Evolutionary conservation across 2,113 vertebrate genomes (phyloP), one percentile per base, ranked within the genome.

Genomic region (Athene noctua): DNA sequence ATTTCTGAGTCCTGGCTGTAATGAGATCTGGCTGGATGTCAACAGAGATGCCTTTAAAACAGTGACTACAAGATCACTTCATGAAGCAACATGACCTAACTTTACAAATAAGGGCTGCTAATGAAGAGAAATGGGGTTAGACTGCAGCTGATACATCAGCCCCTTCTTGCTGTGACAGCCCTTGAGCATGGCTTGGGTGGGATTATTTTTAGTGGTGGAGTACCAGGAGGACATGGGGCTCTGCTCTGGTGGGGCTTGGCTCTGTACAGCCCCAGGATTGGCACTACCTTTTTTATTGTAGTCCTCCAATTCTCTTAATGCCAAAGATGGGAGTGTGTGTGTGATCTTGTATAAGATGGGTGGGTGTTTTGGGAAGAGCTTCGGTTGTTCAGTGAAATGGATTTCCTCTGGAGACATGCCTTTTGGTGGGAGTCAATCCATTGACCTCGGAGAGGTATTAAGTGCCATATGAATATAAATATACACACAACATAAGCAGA

Each of bases 1-100:
- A 72, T 92, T 95, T 95, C 34, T 75, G 72, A 79, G 18, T 40
- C 65, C 8, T 47, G 72, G 42, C 7, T 2, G 13, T 88, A 90
- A 73, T 9, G 72, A 91, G 61, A 92, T 44, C 84, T 13, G 52
- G 11, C 40, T 88, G 52, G 46, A 52, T 13, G 9, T 88, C 88
- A 95, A 58, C 34, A 92, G 51, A 86, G 78, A 59, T n/a, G 32
- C 67, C 63, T 91, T 91, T 58, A 52, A 70, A 96, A 42, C 27
- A 42, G 32, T 11, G 80, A 74, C 78, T 74, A 6, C 8, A 74
- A 54, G 65, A 52, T 5, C 3, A 16, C 32, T 87, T 66, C 18
- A 38, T 29, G 5, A 65, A 92, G 38, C 57, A 62, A 44, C 59
- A 7, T 16, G 58, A 73, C 49, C 27, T 52, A 81, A 42, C 42